Conservation (phyloP, 2,113 vertebrate genomes). For the Nerophis lumbriciformis region DNA sequence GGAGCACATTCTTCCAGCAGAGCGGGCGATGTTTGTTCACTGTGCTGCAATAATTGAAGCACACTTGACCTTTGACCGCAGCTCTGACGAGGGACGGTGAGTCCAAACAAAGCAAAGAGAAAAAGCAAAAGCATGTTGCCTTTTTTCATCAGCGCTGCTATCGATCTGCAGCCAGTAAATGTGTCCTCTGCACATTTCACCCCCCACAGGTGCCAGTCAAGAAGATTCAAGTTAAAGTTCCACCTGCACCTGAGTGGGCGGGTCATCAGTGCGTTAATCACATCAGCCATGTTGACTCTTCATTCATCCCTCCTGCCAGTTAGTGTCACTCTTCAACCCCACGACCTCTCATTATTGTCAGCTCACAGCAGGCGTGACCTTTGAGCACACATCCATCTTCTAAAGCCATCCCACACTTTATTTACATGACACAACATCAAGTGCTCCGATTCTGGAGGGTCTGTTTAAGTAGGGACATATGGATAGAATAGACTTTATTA, state of each 20-base stretch:
- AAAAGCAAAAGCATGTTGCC: slow-evolving; percentile 44
- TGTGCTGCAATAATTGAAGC: slow-evolving; percentile 47
- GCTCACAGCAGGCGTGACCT: slow-evolving; percentile 29
- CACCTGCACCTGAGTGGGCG: slow-evolving; percentile 17
- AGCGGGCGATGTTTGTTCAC: slow-evolving; percentile 41
- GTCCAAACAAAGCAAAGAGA: slow-evolving; percentile 51
- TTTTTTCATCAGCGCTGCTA: slow-evolving; percentile 37
- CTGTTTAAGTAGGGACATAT: not conserved
- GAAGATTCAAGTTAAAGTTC: slow-evolving; percentile 7
- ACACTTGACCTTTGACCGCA: slow-evolving; percentile 55
- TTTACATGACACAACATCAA: not conserved
- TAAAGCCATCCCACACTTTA: slow-evolving; percentile 3
- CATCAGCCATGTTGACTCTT: slow-evolving; percentile 19
- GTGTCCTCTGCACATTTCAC: not conserved
- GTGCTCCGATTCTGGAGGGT: slow-evolving; percentile 13
- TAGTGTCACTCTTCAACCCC: slow-evolving; percentile 22
- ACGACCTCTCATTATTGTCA: slow-evolving; percentile 22
- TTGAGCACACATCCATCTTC: slow-evolving; percentile 3
- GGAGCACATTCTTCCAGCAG: not conserved
- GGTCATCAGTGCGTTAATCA: slow-evolving; percentile 49
- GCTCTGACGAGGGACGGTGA: not conserved
- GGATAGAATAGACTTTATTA: no score
- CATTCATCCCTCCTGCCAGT: not conserved
- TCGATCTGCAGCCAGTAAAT: slow-evolving; percentile 38
- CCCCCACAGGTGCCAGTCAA: slow-evolving; percentile 4